Evolutionary conservation across 2,888 invertebrate species (phyloP).

Genomic region (Pristionchus mayeri): DNA sequence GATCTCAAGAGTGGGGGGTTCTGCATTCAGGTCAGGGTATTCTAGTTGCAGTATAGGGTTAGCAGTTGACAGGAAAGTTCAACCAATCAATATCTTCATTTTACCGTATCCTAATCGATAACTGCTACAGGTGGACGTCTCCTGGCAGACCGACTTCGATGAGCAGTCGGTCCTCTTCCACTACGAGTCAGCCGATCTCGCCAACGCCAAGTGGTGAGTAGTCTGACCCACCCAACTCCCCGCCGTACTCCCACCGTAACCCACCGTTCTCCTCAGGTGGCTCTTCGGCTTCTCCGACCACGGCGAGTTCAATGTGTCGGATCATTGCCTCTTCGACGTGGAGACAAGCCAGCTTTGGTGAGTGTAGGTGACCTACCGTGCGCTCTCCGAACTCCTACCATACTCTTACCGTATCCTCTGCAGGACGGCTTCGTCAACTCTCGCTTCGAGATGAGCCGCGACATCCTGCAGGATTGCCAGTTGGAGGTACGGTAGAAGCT

Average conservation of each 20-base stretch:
- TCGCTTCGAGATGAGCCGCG: constrained; percentile 57
- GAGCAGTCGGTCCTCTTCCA: constrained; percentile 54
- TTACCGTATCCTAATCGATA: no score
- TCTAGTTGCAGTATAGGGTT: no score
- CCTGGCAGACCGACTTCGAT: constrained; percentile 58
- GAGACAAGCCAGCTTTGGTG: constrained; percentile 28
- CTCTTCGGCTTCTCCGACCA: constrained; percentile 74
- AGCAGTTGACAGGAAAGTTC: no score
- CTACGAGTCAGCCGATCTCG: neutral
- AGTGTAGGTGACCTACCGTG: neutral
- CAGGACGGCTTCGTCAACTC: constrained; percentile 66
- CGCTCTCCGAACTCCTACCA: neutral
- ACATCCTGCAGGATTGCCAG: constrained; percentile 69
- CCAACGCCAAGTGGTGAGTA: constrained; percentile 23
- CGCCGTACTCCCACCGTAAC: neutral
- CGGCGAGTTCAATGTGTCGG: constrained; percentile 67
- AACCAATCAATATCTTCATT: neutral
- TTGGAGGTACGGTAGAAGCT: constrained; percentile 51
- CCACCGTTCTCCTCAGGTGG: constrained; percentile 49
- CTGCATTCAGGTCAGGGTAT: no score
- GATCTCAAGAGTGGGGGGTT: no score
- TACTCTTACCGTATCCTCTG: neutral
- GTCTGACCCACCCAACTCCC: no score
- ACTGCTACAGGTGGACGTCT: constrained; percentile 10
- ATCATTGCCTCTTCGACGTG: constrained; percentile 62